Base-by-base conservation (phyloP, 1,140 invertebrate genomes). In the Drosophila prosaltans region DNA sequence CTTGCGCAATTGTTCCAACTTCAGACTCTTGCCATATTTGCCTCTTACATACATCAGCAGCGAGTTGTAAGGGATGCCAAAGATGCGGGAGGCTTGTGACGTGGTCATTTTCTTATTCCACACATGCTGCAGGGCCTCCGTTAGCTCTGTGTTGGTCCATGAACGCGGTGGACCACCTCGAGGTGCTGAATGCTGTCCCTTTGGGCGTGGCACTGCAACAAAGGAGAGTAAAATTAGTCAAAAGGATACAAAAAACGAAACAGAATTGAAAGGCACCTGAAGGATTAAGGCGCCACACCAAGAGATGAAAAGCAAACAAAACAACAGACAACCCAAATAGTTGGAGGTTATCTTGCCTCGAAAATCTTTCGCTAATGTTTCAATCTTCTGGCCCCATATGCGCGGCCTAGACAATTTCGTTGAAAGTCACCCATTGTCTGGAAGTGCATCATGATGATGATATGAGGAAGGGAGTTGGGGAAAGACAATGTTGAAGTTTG, bases 31-130 rank as follows among this genome's bases (percentile, higher is more conserved):
- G 1, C 97, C 97, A 90, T 97, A 97, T 88, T 98, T 98, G 11
- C 97, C 97, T n/a, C 97, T 93, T 5, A 98, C 97, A 92, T 98
- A 98, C 97, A 97, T 97, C 11, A 98, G 93, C 1, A 98, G 93
- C 24, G 96, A 97, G 92, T 98, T 98, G 94, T 98, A 98, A 1
- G 97, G 97, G 59, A 98, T 98, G 5, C 97, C 97, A 91, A 97
- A 98, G 80, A 97, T 96, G 51, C 97, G 93, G 11, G 96, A 97
- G 1, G 97, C 97, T 92, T 98, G 97, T 71, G 96, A 97, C 1
- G 97, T 98, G n/a, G 97, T 98, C 96, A 98, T 97, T 88, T 97
- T 97, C 86, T 97, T 97, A 91, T 97, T 97, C 97, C 97, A 98
- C 1, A 98, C 97, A 91, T 97, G 96, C 81, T 97, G 96, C 11